Conservation (phyloP, 2,888 invertebrate species). For the Leptinotarsa rubiginosa region DNA sequence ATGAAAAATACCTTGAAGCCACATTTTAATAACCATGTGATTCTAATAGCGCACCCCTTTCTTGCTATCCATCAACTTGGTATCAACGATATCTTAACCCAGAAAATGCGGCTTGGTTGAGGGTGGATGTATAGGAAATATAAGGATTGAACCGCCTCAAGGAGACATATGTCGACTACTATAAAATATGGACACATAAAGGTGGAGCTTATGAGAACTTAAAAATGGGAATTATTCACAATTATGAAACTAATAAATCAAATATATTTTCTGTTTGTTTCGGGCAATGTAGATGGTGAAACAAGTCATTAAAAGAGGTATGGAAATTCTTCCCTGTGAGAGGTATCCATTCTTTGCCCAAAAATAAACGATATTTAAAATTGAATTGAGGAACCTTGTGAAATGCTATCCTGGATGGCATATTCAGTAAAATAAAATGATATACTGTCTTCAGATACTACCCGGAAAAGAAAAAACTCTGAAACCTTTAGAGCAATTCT, state of each 20-base stretch:
- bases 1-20: constrained; percentile 31
- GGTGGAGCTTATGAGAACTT: constrained; percentile 44
- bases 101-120: constrained; percentile 5
- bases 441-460: too few relatives aligned
- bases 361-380: too few relatives aligned
- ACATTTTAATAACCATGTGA: constrained; percentile 43
- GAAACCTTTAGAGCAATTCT: too few relatives aligned
- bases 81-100: constrained; percentile 38
- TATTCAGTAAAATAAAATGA: too few relatives aligned
- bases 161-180: constrained; percentile 50
- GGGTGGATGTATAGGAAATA: constrained; percentile 31
- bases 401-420: too few relatives aligned
- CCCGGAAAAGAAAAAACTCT: too few relatives aligned
- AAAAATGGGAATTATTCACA: constrained; percentile 34
- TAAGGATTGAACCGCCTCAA: constrained; percentile 39
- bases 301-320: neutral
- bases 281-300: constrained; percentile 4
- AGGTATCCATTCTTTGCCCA: too few relatives aligned
- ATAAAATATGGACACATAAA: constrained; percentile 59
- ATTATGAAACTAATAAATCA: constrained; percentile 31
- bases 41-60: constrained; percentile 36
- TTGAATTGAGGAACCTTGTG: too few relatives aligned
- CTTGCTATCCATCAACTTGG: constrained; percentile 37
- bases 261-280: constrained; percentile 2
- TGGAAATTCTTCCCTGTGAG: neutral